phyloP scores from a whole-genome alignment of 2,888 invertebrate species.

The Cheilosia urbana region DNA sequence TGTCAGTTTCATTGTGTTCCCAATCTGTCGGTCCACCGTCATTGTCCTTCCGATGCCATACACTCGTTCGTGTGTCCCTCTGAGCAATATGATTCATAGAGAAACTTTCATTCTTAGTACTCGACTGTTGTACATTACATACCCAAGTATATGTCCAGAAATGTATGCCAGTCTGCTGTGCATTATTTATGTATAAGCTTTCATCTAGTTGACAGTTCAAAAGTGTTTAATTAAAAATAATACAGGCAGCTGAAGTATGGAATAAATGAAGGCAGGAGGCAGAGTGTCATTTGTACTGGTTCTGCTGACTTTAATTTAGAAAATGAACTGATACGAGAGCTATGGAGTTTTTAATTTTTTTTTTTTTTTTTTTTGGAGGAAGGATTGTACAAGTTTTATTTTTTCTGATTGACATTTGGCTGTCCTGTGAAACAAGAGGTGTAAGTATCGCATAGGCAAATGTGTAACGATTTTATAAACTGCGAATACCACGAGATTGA shows the following conservation, averaged over 20 bases:
- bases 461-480: too few species aligned
- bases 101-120: constrained; percentile 33
- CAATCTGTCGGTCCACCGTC: constrained; percentile 61
- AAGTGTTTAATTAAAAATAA: constrained; percentile 52
- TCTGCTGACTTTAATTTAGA: constrained; percentile 20
- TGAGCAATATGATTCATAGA: constrained; percentile 37
- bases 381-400: neutral
- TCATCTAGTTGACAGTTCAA: constrained; percentile 48
- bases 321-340: neutral
- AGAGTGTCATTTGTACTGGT: constrained; percentile 30
- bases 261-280: constrained; percentile 6
- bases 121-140: neutral
- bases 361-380: too few species aligned
- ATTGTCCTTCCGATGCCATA: constrained; percentile 55
- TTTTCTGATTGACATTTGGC: neutral
- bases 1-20: constrained; percentile 63
- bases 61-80: constrained; percentile 4
- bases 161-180: constrained; percentile 24
- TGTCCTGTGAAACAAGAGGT: neutral
- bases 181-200: constrained; percentile 40
- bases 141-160: constrained; percentile 22
- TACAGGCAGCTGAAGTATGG: constrained; percentile 16
- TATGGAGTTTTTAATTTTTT: neutral
- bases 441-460: neutral
- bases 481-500: too few species aligned